Evolutionary conservation across 1,140 invertebrate genomes (phyloP).

Genomic region (Pteromalus puparum): DNA sequence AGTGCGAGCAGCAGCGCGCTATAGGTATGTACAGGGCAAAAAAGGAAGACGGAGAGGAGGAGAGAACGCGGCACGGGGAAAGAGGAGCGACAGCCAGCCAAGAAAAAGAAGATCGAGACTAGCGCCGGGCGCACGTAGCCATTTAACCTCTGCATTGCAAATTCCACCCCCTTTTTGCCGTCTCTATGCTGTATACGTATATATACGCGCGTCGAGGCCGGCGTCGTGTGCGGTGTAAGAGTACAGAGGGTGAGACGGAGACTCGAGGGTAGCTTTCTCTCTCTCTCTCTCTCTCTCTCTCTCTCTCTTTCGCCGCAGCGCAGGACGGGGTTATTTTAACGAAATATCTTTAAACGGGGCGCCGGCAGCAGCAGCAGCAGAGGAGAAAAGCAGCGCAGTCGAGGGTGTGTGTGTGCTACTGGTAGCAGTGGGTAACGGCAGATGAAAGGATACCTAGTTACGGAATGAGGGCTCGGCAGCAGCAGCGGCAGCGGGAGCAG

Average conservation of each 20-base stretch:
- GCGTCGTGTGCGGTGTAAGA: slow-evolving; percentile 51
- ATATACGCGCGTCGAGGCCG: slow-evolving; percentile 54
- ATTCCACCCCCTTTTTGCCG: slow-evolving; percentile 73
- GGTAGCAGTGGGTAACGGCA: slow-evolving; percentile 61
- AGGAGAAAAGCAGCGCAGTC: slow-evolving; percentile 53
- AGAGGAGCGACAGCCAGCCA: background rate
- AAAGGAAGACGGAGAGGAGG: background rate
- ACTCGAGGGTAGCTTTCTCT: slow-evolving; percentile 46
- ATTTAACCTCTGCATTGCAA: slow-evolving; percentile 77
- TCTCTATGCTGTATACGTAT: slow-evolving; percentile 20
- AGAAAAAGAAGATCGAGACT: slow-evolving; percentile 11
- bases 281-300: background rate
- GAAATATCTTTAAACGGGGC: slow-evolving; percentile 75
- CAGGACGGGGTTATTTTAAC: slow-evolving; percentile 74
- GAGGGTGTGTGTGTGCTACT: background rate
- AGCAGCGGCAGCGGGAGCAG: background rate
- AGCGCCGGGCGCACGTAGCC: slow-evolving; percentile 62
- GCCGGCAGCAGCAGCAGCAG: slow-evolving; percentile 55
- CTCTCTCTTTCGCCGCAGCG: slow-evolving; percentile 44
- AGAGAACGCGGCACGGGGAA: background rate
- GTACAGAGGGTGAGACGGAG: slow-evolving; percentile 39
- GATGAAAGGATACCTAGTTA: slow-evolving; percentile 77
- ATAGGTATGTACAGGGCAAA: background rate
- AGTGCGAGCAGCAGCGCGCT: no score
- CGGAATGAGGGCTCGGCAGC: slow-evolving; percentile 67